Base-by-base conservation (phyloP, 2,888 invertebrate genomes). In the Volucella bombylans region DNA sequence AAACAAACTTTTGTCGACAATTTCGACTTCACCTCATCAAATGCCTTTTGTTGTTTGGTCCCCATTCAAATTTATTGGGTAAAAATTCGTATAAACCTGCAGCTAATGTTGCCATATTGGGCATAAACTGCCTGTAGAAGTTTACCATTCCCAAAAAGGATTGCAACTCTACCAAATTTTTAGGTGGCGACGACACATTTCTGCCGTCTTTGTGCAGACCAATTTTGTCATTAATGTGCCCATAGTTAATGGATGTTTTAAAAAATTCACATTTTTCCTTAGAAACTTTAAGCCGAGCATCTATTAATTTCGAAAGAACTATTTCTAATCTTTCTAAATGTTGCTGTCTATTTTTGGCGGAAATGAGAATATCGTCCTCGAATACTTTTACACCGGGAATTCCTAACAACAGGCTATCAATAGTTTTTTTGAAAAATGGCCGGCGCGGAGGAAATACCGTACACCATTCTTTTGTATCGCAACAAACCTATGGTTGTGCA, bases 41-140 rank as follows among this genome's bases (percentile, higher is more conserved):
- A 18, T 1, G 2, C 18, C 18, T 18, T 18, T 18, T 18, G 52
- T 1, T 59, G 65, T 41, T 52, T 52, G 9, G 8, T 18, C 50
- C 47, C 59, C 71, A 61, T 52, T 71, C 59, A 39, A 41, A 65
- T 38, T 55, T 55, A 39, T 67, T 6, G 88, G 69, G 8, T 12
- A 90, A 77, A 0, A 59, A 9, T 49, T 82, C 52, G 76, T 90
- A 88, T n/a, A 91, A 73, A 0, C 90, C 90, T 11, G 86, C 80
- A 49, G 88, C 86, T 45, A 88, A 87, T 0, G 72, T 61, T 8
- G 89, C 67, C 14, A 89, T 82, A 39, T 87, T 87, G 11, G 87
- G 86, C 1, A 90, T 86, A 87, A 91, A 91, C 71, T 87, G 88
- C 2, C 88, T 86, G 76, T 91, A 91, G 83, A 90, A 91, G 80